phyloP scores from a whole-genome alignment of 2,888 invertebrate genomes.

The Clostera curtula region DNA sequence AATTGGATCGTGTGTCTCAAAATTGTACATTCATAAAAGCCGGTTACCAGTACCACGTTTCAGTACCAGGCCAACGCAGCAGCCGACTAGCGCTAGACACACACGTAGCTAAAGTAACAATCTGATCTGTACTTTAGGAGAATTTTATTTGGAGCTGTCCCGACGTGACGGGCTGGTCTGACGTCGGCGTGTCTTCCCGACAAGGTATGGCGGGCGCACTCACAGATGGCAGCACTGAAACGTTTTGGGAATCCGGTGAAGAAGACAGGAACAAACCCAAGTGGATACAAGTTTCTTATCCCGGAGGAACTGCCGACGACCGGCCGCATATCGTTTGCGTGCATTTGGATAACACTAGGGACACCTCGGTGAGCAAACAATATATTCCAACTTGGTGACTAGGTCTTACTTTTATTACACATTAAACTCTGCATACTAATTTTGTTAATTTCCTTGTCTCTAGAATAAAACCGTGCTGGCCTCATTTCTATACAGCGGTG shows the following conservation, averaged over 20 bases:
- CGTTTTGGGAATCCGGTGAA: conserved; percentile 99
- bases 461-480: conserved; percentile 93
- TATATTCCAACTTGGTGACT: not conserved
- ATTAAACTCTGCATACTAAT: not conserved
- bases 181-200: conserved; percentile 92
- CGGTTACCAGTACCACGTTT: no score
- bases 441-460: conserved; percentile 26
- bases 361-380: conserved; percentile 80
- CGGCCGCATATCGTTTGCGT: conserved; percentile 86
- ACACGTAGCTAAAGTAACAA: no score
- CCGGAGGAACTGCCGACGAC: conserved; percentile 57
- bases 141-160: conserved; percentile 78
- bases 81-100: no score
- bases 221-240: conserved; percentile 95
- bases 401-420: not conserved
- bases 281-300: conserved; percentile 77
- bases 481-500: conserved; percentile 88
- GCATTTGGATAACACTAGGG: conserved; percentile 96
- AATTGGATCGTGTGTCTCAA: no score
- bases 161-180: conserved; percentile 84
- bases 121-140: conserved; percentile 38
- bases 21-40: no score
- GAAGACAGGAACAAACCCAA: conserved; percentile 96
- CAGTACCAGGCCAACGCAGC: no score
- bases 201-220: conserved; percentile 95